Base-by-base conservation (phyloP, 2,113 vertebrate species). In the Onychostoma macrolepis region DNA sequence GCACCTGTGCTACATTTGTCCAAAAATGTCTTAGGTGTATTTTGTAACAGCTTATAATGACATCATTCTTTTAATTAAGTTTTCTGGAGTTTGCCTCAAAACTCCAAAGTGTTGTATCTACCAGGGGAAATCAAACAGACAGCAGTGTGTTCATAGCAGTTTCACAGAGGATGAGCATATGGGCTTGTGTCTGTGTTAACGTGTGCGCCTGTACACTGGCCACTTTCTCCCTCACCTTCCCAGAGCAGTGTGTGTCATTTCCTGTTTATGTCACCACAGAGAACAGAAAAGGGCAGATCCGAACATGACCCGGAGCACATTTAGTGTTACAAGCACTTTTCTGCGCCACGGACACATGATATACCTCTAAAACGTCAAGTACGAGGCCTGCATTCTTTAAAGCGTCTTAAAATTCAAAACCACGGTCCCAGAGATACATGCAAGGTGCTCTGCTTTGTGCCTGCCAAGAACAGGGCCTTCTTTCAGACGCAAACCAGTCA, bases 251-350 rank as follows among this genome's bases (percentile, higher is more conserved):
- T 28, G 67, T 61, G 50, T 76, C 79, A 87, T 63, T 75, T 48
- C 28, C 86, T 76, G 36, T 83, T 83, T 77, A 65, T 71, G 67
- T 74, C 69, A 76, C 43, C 58, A 76, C 19, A 75, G 53, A 74
- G 78, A 82, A 43, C 78, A 74, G 21, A 43, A 80, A 71, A 83
- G 80, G 80, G 41, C 63, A 83, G 63, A 83, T 83, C 17, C 3
- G 19, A 83, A 65, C 63, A 71, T 71, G 80, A 83, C 63, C 80
- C 28, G 2, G 19, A 48, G 41, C 43, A 58, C 45, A 83, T 21
- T 36, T 83, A 50, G 12, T 50, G 28, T 71, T 83, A 71, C 43
- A 71, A 83, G 28, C 65, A 83, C 28, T 71, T 13, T 71, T 83
- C 65, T 36, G 24, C 33, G 19, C 63, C 28, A 36, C 30, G 2